A percentile compares a stretch with the other conserved stretches of the same genome.
Evolutionary conservation across 2,113 vertebrate genomes (phyloP).

Genomic region (Grallaria varia): DNA sequence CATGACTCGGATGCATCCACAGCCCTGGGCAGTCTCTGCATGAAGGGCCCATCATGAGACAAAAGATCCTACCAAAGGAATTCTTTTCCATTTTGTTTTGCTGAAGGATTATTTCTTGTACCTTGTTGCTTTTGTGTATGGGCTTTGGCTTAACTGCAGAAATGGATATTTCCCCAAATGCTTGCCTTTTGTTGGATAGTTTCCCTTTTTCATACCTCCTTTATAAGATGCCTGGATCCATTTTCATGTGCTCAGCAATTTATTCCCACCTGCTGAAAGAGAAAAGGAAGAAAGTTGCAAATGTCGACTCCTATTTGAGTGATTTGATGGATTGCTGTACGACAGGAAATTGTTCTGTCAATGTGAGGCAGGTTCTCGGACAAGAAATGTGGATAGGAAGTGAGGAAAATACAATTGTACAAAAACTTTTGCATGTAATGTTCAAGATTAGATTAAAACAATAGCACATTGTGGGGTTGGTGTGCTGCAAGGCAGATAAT

Average conservation of each 20-base stretch:
- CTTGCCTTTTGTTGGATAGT: neutral
- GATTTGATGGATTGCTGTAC: neutral
- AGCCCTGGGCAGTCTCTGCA: neutral
- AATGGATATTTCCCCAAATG: neutral
- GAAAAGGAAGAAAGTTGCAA: neutral
- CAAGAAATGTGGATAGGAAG: neutral
- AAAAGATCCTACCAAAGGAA: neutral
- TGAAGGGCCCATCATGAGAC: neutral
- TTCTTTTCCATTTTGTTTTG: neutral
- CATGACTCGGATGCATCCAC: rapidly evolving
- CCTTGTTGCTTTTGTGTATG: neutral
- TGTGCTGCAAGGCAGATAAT: neutral
- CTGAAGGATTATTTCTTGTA: neutral
- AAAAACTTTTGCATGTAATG: neutral
- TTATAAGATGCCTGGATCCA: neutral
- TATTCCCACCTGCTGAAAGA: neutral
- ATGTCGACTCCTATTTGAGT: neutral
- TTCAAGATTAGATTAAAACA: neutral
- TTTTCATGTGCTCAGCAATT: neutral
- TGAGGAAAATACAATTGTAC: neutral
- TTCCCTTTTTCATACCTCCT: neutral
- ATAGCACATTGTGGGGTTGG: neutral
- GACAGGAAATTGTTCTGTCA: neutral
- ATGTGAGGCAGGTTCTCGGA: neutral
- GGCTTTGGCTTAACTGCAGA: neutral